Evolutionary conservation across 2,888 invertebrate genomes (phyloP).

Genomic region (Cotesia congregata): DNA sequence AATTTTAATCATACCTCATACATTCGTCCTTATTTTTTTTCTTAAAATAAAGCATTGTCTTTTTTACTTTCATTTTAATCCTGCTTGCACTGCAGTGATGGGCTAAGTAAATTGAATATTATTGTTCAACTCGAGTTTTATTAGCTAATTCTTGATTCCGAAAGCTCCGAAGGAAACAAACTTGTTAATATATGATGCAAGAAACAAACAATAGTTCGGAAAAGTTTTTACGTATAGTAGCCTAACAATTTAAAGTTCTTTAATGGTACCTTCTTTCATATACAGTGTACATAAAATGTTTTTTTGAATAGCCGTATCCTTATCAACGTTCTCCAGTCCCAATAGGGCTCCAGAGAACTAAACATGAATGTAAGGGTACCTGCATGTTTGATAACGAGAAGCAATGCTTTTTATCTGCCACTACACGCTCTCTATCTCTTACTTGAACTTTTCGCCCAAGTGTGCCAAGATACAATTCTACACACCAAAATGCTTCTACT

Average conservation of each 20-base stretch:
- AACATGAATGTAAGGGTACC: constrained; percentile 47
- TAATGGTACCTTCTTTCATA: constrained; percentile 1
- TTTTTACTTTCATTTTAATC: background rate
- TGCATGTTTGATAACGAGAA: constrained; percentile 51
- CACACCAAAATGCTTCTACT: constrained; percentile 12
- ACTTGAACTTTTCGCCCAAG: background rate
- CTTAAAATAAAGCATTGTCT: background rate
- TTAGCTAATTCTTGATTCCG: background rate
- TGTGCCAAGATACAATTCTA: constrained; percentile 34
- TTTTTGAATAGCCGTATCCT: constrained; percentile 18
- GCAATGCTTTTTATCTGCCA: constrained; percentile 40
- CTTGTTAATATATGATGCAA: background rate
- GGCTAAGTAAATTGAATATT: too few species aligned
- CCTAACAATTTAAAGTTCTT: constrained; percentile 23
- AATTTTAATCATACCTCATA: constrained; percentile 20
- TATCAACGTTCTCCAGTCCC: constrained; percentile 27
- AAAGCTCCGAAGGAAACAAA: constrained; percentile 23
- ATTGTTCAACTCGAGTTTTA: background rate
- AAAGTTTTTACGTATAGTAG: constrained; percentile 1
- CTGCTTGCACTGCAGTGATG: too few species aligned
- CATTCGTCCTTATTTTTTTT: constrained; percentile 7
- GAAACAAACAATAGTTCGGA: constrained; percentile 43
- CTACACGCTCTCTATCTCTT: constrained; percentile 30
- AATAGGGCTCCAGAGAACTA: constrained; percentile 20
- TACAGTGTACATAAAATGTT: background rate